phyloP scores from a whole-genome alignment of 2,888 invertebrate species.

The Temnothorax unifasciatus region DNA sequence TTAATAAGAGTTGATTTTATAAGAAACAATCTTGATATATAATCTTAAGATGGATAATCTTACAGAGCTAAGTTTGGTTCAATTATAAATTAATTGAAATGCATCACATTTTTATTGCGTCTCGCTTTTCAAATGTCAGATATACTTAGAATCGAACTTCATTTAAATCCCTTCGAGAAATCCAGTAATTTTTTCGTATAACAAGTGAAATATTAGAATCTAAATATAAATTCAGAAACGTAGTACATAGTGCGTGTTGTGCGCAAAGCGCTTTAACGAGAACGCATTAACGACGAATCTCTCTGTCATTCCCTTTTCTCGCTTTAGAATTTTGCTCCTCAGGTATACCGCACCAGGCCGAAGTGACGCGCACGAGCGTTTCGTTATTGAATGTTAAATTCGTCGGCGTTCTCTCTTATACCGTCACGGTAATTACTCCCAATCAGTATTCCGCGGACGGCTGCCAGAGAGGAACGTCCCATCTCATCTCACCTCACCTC shows the following conservation, averaged over 20 bases:
- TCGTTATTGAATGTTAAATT: conserved; percentile 71
- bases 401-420: conserved; percentile 52
- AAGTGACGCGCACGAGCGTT: conserved; percentile 49
- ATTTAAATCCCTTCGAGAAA: neutral
- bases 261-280: neutral
- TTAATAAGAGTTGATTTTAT: neutral
- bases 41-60: neutral
- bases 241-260: neutral
- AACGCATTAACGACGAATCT: conserved; percentile 4
- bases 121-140: neutral
- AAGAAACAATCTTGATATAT: neutral
- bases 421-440: conserved; percentile 66
- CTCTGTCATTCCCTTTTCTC: neutral
- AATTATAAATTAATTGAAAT: neutral
- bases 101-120: neutral
- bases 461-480: conserved; percentile 54
- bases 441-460: conserved; percentile 67
- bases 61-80: neutral
- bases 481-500: conserved; percentile 5
- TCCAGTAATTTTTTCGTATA: neutral
- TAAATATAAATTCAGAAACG: neutral
- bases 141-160: neutral
- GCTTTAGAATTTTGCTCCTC: conserved; percentile 3
- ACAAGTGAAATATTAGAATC: neutral
- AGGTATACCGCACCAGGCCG: neutral